phyloP scores from a whole-genome alignment of 2,888 invertebrate genomes.

The Aquatica leii region DNA sequence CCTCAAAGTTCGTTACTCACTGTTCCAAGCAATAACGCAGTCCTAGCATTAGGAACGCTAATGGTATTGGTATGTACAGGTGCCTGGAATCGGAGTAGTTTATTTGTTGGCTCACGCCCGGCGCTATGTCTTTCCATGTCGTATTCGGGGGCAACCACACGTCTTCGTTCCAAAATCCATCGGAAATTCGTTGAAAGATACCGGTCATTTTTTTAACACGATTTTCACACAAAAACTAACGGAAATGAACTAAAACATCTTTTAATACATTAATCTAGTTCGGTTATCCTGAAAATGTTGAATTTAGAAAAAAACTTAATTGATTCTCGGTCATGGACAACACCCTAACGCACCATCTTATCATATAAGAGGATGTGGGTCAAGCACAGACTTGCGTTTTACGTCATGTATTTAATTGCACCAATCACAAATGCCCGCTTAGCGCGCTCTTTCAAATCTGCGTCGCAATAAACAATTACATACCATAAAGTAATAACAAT shows the following conservation, averaged over 20 bases:
- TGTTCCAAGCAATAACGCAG: conserved; percentile 83
- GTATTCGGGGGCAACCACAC: conserved; percentile 93
- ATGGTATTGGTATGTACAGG: conserved; percentile 80
- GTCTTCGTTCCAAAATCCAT: conserved; percentile 65
- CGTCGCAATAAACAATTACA: no score
- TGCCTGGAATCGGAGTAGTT: no score
- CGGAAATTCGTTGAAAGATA: neutral
- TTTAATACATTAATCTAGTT: conserved; percentile 4
- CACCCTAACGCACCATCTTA: neutral
- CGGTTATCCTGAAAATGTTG: neutral
- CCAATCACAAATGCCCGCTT: no score
- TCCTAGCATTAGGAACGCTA: conserved; percentile 80
- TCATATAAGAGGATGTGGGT: no score
- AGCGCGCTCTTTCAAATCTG: no score
- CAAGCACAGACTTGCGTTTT: no score
- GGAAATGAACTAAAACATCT: neutral
- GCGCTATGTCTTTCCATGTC: conserved; percentile 87
- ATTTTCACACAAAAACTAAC: neutral
- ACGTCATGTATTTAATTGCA: no score
- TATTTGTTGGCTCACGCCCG: conserved; percentile 79
- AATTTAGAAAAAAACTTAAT: neutral
- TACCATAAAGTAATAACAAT: no score
- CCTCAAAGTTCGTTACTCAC: conserved; percentile 68
- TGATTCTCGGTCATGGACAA: neutral
- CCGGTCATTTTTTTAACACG: conserved; percentile 6